Conservation (phyloP, 2,113 vertebrate species). For the Grammomys surdaster region DNA sequence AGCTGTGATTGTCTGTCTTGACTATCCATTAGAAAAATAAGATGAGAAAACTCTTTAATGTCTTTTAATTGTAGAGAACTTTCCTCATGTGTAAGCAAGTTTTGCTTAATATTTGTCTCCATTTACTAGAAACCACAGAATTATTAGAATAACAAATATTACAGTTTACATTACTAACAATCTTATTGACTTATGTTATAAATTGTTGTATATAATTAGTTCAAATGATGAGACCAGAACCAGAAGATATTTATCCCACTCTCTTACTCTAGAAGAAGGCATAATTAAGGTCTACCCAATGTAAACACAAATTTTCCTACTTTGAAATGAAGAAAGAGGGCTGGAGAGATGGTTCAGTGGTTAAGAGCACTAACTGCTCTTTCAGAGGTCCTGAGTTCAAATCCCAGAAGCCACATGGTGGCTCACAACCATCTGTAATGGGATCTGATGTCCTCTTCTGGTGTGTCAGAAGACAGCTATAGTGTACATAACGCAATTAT, state of each 20-base stretch:
- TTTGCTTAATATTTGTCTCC: background rate
- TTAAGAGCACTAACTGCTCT: too few relatives aligned
- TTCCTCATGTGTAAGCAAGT: background rate
- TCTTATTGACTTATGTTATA: background rate
- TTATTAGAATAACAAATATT: background rate
- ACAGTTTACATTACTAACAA: background rate
- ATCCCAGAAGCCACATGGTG: too few relatives aligned
- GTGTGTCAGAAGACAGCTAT: too few relatives aligned
- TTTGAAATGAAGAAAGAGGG: constrained; percentile 57
- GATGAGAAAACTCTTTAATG: background rate
- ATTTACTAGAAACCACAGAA: background rate
- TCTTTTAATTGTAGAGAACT: background rate
- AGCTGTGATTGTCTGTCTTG: background rate
- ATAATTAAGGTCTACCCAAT: background rate
- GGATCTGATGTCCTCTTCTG: too few relatives aligned
- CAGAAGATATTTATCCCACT: accelerated
- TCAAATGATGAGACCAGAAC: background rate
- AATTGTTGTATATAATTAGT: constrained; percentile 7
- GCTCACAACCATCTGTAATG: too few relatives aligned
- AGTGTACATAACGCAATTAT: too few relatives aligned
- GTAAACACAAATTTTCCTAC: constrained; percentile 68
- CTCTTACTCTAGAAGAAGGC: background rate
- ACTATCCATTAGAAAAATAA: background rate
- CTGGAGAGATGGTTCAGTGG: too few relatives aligned
- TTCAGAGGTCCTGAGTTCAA: too few relatives aligned